These are phyloP conservation scores for Rhabdophis nuchalis DNA, from an alignment of 2,797 vertebrate species.

Conservation along the genomic window DNA sequence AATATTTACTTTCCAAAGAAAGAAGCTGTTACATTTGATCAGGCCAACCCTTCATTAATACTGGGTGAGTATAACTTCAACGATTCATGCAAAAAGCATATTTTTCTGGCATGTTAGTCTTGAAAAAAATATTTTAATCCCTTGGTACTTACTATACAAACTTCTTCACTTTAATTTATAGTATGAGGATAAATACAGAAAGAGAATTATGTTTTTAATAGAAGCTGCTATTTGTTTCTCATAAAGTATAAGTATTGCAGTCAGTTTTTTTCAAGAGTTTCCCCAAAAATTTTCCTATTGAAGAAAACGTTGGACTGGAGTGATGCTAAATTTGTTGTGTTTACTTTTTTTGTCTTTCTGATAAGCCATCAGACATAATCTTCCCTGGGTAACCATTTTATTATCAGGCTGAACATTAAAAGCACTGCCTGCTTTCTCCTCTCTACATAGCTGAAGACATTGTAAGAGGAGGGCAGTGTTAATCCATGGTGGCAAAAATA, in stretches of 20 bases:
- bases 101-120: background rate
- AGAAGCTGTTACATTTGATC: conserved; percentile 91
- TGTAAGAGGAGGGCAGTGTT: background rate
- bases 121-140: background rate
- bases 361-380: background rate
- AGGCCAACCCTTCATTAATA: conserved; percentile 89
- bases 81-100: background rate
- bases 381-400: background rate
- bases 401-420: background rate
- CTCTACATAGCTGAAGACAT: background rate
- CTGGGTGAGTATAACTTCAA: conserved; percentile 72
- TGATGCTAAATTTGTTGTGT: background rate
- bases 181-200: background rate
- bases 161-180: background rate
- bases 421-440: background rate
- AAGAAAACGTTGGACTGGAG: background rate
- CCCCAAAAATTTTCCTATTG: background rate
- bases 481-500: background rate
- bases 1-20: conserved; percentile 97
- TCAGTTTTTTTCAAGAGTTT: background rate
- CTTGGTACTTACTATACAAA: background rate
- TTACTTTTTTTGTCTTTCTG: background rate
- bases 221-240: background rate
- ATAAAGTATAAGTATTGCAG: background rate
- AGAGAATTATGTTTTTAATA: conserved; percentile 8